phyloP scores from a whole-genome alignment of 2,113 vertebrate genomes.

The Ursus arctos region DNA sequence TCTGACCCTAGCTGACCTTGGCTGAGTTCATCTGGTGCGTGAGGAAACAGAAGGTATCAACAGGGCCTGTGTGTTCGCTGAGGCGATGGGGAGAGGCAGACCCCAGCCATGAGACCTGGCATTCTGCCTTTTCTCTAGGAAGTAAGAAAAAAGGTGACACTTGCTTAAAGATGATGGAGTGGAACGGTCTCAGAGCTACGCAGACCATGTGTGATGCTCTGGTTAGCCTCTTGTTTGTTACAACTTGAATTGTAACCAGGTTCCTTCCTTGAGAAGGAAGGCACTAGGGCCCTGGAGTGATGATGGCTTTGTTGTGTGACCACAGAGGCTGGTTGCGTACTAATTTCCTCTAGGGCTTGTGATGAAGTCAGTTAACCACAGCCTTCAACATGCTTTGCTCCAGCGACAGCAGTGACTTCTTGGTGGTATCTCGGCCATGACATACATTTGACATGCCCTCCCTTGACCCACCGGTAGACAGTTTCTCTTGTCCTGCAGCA shows the following conservation, averaged over 20 bases:
- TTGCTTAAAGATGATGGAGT: background rate
- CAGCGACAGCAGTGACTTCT: slow-evolving; percentile 59
- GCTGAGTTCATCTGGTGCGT: background rate
- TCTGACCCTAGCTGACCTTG: background rate
- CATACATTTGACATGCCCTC: slow-evolving; percentile 85
- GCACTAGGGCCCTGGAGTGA: slow-evolving; percentile 74
- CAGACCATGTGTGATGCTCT: background rate
- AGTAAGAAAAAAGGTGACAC: background rate
- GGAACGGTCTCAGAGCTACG: background rate
- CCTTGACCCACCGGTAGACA: slow-evolving; percentile 1
- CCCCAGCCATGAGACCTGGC: background rate
- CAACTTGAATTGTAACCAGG: slow-evolving; percentile 40
- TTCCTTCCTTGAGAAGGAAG: slow-evolving; percentile 66
- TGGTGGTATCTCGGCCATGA: slow-evolving; percentile 70
- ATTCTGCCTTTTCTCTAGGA: slow-evolving; percentile 19
- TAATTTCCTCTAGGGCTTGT: slow-evolving; percentile 88
- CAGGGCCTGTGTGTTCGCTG: background rate
- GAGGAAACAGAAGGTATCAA: background rate
- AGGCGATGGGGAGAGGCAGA: background rate
- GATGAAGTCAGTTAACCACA: slow-evolving; percentile 92
- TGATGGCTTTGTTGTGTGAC: slow-evolving; percentile 76
- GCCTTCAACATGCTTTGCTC: slow-evolving; percentile 68
- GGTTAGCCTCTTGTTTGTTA: slow-evolving; percentile 61
- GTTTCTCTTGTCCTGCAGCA: slow-evolving; percentile 70
- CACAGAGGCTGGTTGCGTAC: slow-evolving; percentile 84